Conservation (phyloP, 2,113 vertebrate species). For the human region DNA sequence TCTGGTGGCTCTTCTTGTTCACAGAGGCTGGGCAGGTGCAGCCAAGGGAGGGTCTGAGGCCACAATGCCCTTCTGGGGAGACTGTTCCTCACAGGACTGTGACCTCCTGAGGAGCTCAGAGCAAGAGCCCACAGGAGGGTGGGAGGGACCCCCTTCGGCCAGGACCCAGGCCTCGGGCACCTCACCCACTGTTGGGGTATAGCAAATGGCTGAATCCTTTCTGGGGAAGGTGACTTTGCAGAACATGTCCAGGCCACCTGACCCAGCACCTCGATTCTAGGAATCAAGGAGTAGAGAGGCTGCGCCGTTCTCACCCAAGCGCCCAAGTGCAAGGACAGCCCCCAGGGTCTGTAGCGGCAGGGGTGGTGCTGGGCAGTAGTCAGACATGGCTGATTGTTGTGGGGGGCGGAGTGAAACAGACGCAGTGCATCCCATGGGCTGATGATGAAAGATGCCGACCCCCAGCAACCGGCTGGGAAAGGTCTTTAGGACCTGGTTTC, state of each 20-base stretch:
- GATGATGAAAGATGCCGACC: neutral
- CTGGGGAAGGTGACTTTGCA: neutral
- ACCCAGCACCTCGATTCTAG: no score
- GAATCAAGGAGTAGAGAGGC: neutral
- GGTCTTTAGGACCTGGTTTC: neutral
- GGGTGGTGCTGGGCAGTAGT: neutral
- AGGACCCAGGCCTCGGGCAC: no score
- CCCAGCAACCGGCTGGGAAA: neutral
- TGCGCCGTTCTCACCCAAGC: fast-evolving
- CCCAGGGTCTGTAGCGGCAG: fast-evolving
- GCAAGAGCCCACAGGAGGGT: neutral
- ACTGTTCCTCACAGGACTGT: neutral
- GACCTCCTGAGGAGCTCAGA: neutral
- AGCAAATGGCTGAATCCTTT: neutral
- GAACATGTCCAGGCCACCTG: neutral
- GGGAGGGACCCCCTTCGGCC: neutral
- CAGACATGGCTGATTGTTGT: neutral
- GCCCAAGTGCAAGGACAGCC: neutral
- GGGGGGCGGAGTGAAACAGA: no score
- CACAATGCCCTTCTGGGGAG: no score
- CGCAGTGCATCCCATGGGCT: fast-evolving
- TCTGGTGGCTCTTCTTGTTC: no score
- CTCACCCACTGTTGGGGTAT: neutral
- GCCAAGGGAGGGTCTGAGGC: no score
- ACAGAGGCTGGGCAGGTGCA: no score